These are phyloP conservation scores for Lepidocyrtinus sp. DNA, from an alignment of 2,888 invertebrate species.

Conservation along the genomic window DNA sequence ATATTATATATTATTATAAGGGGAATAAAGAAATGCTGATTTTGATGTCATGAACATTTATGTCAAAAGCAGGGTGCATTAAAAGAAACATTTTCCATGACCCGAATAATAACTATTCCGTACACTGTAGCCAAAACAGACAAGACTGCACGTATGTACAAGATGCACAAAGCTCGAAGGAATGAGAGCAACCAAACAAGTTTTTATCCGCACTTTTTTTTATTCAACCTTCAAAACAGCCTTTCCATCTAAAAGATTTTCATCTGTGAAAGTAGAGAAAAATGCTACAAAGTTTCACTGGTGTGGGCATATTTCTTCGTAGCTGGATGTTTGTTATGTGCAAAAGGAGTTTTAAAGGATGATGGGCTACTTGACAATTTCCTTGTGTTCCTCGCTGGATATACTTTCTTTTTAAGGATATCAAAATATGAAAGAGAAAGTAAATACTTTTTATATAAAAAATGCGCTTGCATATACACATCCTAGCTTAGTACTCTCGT, in stretches of 20 bases:
- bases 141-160: slow-evolving; percentile 11
- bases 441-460: too few species aligned
- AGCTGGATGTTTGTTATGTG: slow-evolving; percentile 5
- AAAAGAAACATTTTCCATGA: slow-evolving; percentile 47
- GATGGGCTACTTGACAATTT: slow-evolving; percentile 6
- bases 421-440: too few species aligned
- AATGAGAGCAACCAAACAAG: neutral
- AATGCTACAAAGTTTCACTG: neutral
- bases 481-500: too few species aligned
- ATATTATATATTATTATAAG: slow-evolving; percentile 22
- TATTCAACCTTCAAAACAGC: slow-evolving; percentile 20
- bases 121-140: neutral
- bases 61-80: slow-evolving; percentile 40
- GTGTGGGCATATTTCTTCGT: neutral
- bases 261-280: neutral
- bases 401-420: too few species aligned
- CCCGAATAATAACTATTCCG: slow-evolving; percentile 39
- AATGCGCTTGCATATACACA: too few species aligned
- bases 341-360: neutral
- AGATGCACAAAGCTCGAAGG: neutral
- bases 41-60: slow-evolving; percentile 41
- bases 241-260: too few species aligned
- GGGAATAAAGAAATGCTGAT: slow-evolving; percentile 33
- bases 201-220: neutral
- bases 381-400: neutral